Conservation (phyloP, 2,888 invertebrate species). For the Erebia ligea region DNA sequence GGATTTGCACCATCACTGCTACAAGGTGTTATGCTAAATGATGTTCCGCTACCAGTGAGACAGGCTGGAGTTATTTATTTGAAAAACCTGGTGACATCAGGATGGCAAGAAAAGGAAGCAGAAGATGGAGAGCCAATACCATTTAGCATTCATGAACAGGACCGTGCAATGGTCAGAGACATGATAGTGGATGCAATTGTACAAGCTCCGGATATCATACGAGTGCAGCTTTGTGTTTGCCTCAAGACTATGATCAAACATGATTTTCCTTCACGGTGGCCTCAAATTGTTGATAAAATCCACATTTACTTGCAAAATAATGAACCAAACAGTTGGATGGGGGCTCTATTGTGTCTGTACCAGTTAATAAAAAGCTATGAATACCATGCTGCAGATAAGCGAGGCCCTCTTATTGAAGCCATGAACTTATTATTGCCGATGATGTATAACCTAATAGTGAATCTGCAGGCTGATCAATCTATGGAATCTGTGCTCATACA, state of each 20-base stretch:
- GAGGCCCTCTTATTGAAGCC: conserved; percentile 95
- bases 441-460: conserved; percentile 92
- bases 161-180: conserved; percentile 95
- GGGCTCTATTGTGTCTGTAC: conserved; percentile 94
- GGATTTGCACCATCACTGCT: conserved; percentile 97
- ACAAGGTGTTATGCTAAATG: conserved; percentile 96
- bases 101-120: conserved; percentile 93
- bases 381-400: conserved; percentile 94
- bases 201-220: conserved; percentile 94
- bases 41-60: conserved; percentile 94
- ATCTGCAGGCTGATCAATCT: conserved; percentile 91
- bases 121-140: conserved; percentile 89
- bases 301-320: conserved; percentile 95
- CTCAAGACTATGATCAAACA: conserved; percentile 96
- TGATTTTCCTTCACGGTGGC: conserved; percentile 98
- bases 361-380: conserved; percentile 97
- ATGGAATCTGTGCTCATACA: conserved; percentile 95
- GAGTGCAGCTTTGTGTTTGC: conserved; percentile 96
- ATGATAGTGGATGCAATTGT: conserved; percentile 98
- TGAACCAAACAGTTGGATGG: conserved; percentile 94
- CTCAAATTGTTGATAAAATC: conserved; percentile 97
- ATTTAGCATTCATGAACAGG: conserved; percentile 97
- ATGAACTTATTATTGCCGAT: conserved; percentile 97
- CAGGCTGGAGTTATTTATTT: conserved; percentile 98
- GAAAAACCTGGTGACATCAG: conserved; percentile 95